Evolutionary conservation across 2,113 vertebrate genomes (phyloP).

Genomic region (Struthidea cinerea): DNA sequence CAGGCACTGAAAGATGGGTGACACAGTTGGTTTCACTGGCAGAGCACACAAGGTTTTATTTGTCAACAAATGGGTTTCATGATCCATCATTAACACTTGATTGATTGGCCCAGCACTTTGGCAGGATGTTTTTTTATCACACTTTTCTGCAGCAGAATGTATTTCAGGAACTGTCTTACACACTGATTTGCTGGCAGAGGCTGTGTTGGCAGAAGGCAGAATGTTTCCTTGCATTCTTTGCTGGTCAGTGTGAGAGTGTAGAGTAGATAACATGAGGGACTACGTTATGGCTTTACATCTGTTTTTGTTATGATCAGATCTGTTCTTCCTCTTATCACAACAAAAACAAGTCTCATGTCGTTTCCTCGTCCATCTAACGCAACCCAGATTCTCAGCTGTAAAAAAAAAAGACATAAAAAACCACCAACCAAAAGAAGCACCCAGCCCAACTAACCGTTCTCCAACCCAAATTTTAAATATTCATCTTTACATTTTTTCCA

Average conservation of each 20-base stretch:
- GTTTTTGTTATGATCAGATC: constrained; percentile 43
- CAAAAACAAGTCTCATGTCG: not conserved
- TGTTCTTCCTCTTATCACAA: constrained; percentile 24
- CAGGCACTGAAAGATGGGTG: not conserved
- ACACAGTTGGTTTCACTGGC: constrained; percentile 59
- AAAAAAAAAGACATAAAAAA: not conserved
- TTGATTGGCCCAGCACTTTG: constrained; percentile 55
- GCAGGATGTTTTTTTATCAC: constrained; percentile 15
- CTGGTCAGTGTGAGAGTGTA: not conserved
- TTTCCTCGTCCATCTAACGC: not conserved
- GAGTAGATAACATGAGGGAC: constrained; percentile 28
- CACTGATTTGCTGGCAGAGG: constrained; percentile 5
- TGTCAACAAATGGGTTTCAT: constrained; percentile 71
- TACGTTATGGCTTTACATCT: constrained; percentile 39
- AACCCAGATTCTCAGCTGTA: not conserved
- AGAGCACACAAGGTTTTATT: constrained; percentile 60
- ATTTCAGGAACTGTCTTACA: constrained; percentile 33
- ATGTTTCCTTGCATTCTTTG: not conserved
- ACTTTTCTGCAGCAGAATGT: not conserved
- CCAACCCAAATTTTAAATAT: not conserved
- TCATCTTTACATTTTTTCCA: not conserved
- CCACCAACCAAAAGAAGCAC: not conserved
- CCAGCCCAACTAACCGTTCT: not conserved
- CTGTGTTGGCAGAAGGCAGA: constrained; percentile 24
- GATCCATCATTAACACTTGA: constrained; percentile 67